Base-by-base conservation (phyloP, 2,797 vertebrate genomes). In the Onychomys leucogaster region DNA sequence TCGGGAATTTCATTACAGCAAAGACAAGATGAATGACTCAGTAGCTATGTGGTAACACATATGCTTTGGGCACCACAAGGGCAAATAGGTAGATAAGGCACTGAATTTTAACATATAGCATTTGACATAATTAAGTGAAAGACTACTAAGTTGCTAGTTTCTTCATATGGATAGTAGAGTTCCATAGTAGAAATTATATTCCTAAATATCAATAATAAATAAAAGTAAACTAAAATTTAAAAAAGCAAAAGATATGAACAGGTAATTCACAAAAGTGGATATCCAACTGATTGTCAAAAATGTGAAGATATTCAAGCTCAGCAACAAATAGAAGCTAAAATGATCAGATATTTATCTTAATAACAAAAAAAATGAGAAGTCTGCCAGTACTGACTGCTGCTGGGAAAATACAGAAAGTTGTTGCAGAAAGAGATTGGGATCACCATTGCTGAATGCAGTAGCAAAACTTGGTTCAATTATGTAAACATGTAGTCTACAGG, bases 91-190 rank as follows among this genome's bases (percentile, higher is more conserved):
- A n/a, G 55, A 29, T 55, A 65, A 94, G 67, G 41, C 21, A 89
- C 12, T 91, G 69, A 80, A 86, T 65, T 92, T 91, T 85, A 77
- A 91, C 91, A 78, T 76, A 80, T 67, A 91, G 57, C 43, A 12
- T 88, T 94, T 91, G 37, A 52, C 12, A 65, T 88, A 75, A 94
- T 86, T 78, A 90, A 96, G 91, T 91, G 49, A 90, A 65, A 84
- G 19, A 86, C 57, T 78, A 10, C 10, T 43, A 77, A 86, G 67
- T 92, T n/a, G 14, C 32, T 69, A 75, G 32, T 57, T 94, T n/a
- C 29, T 81, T 37, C 75, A 5, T 43, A 81, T 90, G 7, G 9
- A 78, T 12, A 93, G 5, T 6, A 73, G 41, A 65, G 10, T 21
- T 89, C 67, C 85, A 75, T 13, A 75, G 81, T n/a, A 46, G 65